Evolutionary conservation across 2,113 vertebrate genomes (phyloP), one percentile per base, ranked within the genome.

Genomic region (Malurus elegans): DNA sequence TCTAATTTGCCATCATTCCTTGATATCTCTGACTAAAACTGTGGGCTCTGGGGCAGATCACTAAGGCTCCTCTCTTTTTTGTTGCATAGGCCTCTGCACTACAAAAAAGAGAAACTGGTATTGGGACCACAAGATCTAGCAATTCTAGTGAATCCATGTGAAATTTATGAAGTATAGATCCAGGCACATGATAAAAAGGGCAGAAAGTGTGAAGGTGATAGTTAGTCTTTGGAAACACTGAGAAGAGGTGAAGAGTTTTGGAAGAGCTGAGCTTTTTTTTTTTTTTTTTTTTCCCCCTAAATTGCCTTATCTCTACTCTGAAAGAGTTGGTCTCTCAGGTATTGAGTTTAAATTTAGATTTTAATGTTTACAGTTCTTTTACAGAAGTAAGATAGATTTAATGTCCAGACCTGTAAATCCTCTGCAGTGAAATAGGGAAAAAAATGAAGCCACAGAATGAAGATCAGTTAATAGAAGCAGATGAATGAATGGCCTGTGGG

Each of bases 291-390:
- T 40, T 12, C 2, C 3, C 29, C 3, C 29, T 34, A 60, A 79
- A 18, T 91, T 92, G 19, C 40, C 19, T 91, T 60, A 79, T 53
- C 73, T 61, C 54, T 73, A 54, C 90, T 54, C 25, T 92, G 71
- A 66, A 78, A 61, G 45, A 79, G 62, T 61, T 72, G 25, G 53
- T 92, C 44, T 79, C 65, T 71, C 53, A 89, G 70, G 24, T 91
- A 87, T 48, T 69, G n/a, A 89, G 54, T 90, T 92, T 82, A 89
- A 65, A 53, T 89, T 80, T 87, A 94, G 62, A 65, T 18, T 42
- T 6, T 61, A 61, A 10, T 69, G 57, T 90, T 92, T 50, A 40
- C 48, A 51, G 53, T 29, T 89, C 14, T 75, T n/a, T 82, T 92
- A 75, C 11, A 29, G 44, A 89, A 92, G 53, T 48, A 56, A 81